phyloP scores from a whole-genome alignment of 2,113 vertebrate species.

The Pagrus major region DNA sequence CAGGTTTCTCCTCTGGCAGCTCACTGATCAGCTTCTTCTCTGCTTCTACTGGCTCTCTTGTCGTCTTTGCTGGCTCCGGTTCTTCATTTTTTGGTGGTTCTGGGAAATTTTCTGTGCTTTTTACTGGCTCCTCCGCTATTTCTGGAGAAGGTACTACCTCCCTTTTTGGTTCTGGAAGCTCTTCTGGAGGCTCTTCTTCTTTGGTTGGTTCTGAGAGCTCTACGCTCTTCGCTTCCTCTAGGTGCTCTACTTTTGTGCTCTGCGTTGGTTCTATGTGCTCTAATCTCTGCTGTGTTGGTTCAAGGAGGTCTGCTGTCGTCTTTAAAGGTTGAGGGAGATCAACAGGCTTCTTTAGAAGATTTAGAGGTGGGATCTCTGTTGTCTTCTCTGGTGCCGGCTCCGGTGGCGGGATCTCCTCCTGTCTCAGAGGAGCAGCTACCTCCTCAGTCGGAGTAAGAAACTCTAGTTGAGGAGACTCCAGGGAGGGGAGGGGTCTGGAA shows the following conservation, averaged over 20 bases:
- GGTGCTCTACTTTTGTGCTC: constrained; percentile 28
- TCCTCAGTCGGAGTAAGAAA: constrained; percentile 80
- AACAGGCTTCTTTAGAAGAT: constrained; percentile 34
- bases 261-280: constrained; percentile 15
- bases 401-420: constrained; percentile 33
- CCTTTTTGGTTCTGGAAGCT: constrained; percentile 11
- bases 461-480: constrained; percentile 79
- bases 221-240: background rate
- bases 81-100: constrained; percentile 32
- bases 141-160: background rate
- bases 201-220: constrained; percentile 29
- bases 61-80: constrained; percentile 23
- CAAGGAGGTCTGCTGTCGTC: constrained; percentile 27
- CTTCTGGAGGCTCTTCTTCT: constrained; percentile 17
- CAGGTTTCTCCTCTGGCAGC: constrained; percentile 43
- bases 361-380: constrained; percentile 20
- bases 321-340: constrained; percentile 52
- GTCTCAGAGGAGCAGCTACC: constrained; percentile 45
- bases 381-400: constrained; percentile 37
- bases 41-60: constrained; percentile 22
- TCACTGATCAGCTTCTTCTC: constrained; percentile 26
- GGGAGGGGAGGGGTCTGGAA: constrained; percentile 77
- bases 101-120: background rate
- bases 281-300: constrained; percentile 23
- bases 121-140: background rate